These are phyloP conservation scores for Distichodus sexfasciatus DNA, from an alignment of 2,797 vertebrate species.

Conservation along the genomic window DNA sequence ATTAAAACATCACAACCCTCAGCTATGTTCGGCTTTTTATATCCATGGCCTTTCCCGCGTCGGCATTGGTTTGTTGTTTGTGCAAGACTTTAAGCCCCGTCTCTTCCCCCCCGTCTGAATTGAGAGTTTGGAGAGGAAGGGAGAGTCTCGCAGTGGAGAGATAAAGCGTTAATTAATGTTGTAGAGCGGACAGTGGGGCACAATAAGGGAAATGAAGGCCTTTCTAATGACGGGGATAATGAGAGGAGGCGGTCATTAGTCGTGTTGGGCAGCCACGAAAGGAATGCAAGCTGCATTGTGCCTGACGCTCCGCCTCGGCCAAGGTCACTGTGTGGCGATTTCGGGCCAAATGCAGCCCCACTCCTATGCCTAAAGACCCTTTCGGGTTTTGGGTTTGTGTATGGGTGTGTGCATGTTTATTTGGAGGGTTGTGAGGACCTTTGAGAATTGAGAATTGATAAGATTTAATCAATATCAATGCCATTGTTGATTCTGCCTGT, in stretches of 20 bases:
- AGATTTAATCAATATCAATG: too few relatives aligned
- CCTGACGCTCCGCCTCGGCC: not conserved
- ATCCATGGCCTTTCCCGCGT: too few relatives aligned
- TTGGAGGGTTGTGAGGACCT: too few relatives aligned
- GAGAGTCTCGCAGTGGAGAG: constrained; percentile 6
- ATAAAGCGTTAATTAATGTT: constrained; percentile 41
- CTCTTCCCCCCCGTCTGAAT: constrained; percentile 2
- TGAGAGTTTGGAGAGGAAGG: constrained; percentile 26
- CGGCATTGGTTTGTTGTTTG: constrained; percentile 4
- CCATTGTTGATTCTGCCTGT: too few relatives aligned
- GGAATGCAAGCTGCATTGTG: constrained; percentile 21
- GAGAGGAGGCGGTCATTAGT: constrained; percentile 58
- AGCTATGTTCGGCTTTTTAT: too few relatives aligned
- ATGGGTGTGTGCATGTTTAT: constrained; percentile 2
- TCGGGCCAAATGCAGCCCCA: constrained; percentile 24
- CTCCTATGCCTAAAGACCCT: constrained; percentile 28
- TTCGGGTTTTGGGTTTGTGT: not conserved
- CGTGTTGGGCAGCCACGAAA: constrained; percentile 47
- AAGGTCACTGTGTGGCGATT: constrained; percentile 37
- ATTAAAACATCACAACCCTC: too few relatives aligned
- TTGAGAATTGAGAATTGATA: too few relatives aligned
- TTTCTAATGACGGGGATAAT: constrained; percentile 63
- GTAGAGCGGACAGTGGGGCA: constrained; percentile 22
- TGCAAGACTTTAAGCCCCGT: not conserved
- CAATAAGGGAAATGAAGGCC: constrained; percentile 39